phyloP scores from a whole-genome alignment of 2,797 vertebrate species.

The Falco berigora region DNA sequence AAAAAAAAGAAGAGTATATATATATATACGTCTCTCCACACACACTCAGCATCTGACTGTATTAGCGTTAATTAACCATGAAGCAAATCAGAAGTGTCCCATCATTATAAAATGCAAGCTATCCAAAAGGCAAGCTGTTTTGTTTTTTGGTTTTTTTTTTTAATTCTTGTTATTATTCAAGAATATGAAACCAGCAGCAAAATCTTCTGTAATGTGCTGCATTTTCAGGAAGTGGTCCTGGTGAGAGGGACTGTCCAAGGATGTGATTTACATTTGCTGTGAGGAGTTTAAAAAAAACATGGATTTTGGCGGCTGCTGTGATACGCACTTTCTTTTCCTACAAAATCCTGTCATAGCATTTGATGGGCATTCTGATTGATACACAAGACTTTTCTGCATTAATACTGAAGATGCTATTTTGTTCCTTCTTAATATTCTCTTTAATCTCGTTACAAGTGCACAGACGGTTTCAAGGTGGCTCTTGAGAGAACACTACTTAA shows the following conservation, averaged over 20 bases:
- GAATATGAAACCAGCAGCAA: conserved; percentile 60
- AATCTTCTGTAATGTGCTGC: conserved; percentile 69
- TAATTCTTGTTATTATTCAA: not conserved
- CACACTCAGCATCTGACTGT: conserved; percentile 48
- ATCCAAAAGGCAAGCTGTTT: not conserved
- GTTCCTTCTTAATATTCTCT: conserved; percentile 54
- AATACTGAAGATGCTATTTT: conserved; percentile 65
- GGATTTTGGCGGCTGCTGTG: conserved; percentile 53
- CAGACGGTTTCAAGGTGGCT: conserved; percentile 60
- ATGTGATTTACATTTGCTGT: conserved; percentile 32
- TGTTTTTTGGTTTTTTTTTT: not conserved
- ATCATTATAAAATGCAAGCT: conserved; percentile 39
- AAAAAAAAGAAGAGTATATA: not conserved
- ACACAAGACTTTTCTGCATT: conserved; percentile 37
- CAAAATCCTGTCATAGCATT: conserved; percentile 61
- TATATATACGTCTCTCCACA: not conserved
- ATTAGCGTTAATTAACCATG: conserved; percentile 47
- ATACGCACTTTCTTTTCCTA: conserved; percentile 60
- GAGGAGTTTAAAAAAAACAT: conserved; percentile 7
- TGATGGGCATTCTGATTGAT: conserved; percentile 62
- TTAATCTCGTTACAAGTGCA: conserved; percentile 61
- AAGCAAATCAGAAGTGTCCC: conserved; percentile 45
- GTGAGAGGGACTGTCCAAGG: conserved; percentile 17
- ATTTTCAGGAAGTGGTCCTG: conserved; percentile 68
- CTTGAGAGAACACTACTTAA: conserved; percentile 68